A percentile compares a stretch with the other conserved stretches of the same genome.
Conservation (phyloP, 1,140 invertebrate genomes). For the Rhopalosiphum padi region DNA sequence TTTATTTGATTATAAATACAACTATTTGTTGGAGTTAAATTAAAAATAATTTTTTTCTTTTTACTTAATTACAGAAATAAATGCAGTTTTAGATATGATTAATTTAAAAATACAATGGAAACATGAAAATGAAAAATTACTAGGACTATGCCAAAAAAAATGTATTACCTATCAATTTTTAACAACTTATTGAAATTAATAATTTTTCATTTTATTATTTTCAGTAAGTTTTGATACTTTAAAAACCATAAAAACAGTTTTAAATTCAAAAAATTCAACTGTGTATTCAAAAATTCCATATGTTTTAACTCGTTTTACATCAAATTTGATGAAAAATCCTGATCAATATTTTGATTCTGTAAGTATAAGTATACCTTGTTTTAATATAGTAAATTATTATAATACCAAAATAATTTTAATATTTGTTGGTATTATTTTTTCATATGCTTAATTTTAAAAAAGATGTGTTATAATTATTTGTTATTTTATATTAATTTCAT, state of each 20-base stretch:
- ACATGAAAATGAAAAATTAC: not conserved
- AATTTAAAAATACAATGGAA: slow-evolving; percentile 38
- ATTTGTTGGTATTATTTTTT: no score
- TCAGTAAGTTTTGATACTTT: slow-evolving; percentile 14
- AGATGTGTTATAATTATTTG: no score
- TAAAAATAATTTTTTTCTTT: not conserved
- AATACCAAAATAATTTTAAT: not conserved
- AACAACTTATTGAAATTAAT: not conserved
- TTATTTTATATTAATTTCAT: not conserved
- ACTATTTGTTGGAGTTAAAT: not conserved
- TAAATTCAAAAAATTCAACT: not conserved
- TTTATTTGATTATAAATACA: not conserved
- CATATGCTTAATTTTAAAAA: no score
- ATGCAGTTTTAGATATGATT: slow-evolving; percentile 34
- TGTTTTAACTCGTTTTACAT: not conserved
- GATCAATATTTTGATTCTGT: slow-evolving; percentile 54
- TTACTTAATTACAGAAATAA: not conserved
- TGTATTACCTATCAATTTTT: not conserved
- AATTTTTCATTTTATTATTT: not conserved
- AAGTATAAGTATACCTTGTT: not conserved
- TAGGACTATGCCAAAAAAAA: slow-evolving; percentile 8
- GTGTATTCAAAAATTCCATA: not conserved
- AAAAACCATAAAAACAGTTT: not conserved
- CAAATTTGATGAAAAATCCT: slow-evolving; percentile 27
- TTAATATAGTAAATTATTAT: not conserved